Percentiles rank a stretch among this genome's conserved stretches.
Conservation (phyloP, 2,888 invertebrate genomes). For the Therioaphis trifolii region DNA sequence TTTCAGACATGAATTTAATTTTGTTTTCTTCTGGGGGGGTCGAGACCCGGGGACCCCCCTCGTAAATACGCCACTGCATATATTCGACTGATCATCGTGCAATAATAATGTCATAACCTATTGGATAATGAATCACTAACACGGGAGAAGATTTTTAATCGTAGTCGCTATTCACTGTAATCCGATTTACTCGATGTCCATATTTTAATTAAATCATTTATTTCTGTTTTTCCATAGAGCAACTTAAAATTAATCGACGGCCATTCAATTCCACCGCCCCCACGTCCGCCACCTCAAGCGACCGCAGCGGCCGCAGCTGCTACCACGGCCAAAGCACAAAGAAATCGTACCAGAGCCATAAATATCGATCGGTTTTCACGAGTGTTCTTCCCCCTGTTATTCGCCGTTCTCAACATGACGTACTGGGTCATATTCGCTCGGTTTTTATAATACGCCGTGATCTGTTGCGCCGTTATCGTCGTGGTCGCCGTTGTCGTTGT, state of each 20-base stretch:
- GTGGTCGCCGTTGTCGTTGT: not conserved
- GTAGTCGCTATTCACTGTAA: too few species aligned
- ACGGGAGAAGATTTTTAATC: too few species aligned
- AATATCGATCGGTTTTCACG: constrained; percentile 79
- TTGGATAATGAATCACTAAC: too few species aligned
- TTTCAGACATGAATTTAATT: too few species aligned
- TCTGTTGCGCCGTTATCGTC: not conserved
- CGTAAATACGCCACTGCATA: too few species aligned
- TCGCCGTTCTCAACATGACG: constrained; percentile 76
- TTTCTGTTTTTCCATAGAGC: constrained; percentile 8
- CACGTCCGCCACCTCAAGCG: constrained; percentile 65
- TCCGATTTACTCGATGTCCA: too few species aligned
- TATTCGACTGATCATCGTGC: too few species aligned
- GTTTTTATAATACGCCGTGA: constrained; percentile 68
- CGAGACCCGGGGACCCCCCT: too few species aligned
- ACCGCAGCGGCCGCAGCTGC: constrained; percentile 65
- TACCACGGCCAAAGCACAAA: constrained; percentile 71
- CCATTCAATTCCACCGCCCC: constrained; percentile 43
- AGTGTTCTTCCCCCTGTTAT: constrained; percentile 78
- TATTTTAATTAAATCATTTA: constrained; percentile 65
- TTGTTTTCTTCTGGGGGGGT: too few species aligned
- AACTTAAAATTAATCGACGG: constrained; percentile 40
- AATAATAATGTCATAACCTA: too few species aligned
- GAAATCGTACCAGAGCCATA: constrained; percentile 75
- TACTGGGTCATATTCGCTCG: constrained; percentile 82